These are phyloP conservation scores for Zaprionus camerounensis DNA, from an alignment of 1,140 invertebrate species.

Conservation along the genomic window DNA sequence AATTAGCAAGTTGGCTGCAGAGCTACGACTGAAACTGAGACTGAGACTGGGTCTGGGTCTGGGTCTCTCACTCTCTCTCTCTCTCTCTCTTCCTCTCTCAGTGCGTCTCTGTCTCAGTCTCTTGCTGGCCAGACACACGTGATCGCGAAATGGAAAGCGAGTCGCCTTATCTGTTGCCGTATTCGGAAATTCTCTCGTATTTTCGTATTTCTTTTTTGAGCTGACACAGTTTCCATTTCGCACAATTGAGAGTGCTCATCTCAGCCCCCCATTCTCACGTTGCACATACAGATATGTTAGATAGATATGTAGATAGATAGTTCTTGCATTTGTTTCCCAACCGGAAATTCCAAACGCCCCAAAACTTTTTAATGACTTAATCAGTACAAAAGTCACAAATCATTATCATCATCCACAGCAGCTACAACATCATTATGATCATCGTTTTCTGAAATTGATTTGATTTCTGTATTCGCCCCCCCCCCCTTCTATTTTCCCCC, in stretches of 20 bases:
- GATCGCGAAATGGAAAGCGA: constrained; percentile 76
- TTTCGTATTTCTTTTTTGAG: constrained; percentile 35
- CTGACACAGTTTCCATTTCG: constrained; percentile 63
- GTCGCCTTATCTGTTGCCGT: constrained; percentile 26
- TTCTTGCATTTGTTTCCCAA: constrained; percentile 18
- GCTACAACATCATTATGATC: constrained; percentile 16
- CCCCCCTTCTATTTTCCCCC: background rate
- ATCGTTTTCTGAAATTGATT: constrained; percentile 28
- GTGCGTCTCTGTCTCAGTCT: background rate
- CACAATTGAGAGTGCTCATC: constrained; percentile 34
- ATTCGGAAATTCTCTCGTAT: background rate
- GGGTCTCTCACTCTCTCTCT: background rate
- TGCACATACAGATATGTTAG: constrained; percentile 39
- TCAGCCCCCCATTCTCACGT: constrained; percentile 49
- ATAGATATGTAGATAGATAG: constrained; percentile 9
- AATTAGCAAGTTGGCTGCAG: constrained; percentile 62
- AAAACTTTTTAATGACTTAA: constrained; percentile 52
- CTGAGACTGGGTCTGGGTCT: constrained; percentile 31
- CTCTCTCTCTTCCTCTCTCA: background rate
- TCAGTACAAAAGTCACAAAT: constrained; percentile 37
- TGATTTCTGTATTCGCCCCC: constrained; percentile 20
- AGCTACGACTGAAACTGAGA: constrained; percentile 10
- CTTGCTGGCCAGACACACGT: constrained; percentile 45
- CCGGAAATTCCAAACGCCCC: constrained; percentile 27
- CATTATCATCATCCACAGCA: constrained; percentile 32